Base-by-base conservation (phyloP, 2,888 invertebrate species). In the Coremacera marginata region DNA sequence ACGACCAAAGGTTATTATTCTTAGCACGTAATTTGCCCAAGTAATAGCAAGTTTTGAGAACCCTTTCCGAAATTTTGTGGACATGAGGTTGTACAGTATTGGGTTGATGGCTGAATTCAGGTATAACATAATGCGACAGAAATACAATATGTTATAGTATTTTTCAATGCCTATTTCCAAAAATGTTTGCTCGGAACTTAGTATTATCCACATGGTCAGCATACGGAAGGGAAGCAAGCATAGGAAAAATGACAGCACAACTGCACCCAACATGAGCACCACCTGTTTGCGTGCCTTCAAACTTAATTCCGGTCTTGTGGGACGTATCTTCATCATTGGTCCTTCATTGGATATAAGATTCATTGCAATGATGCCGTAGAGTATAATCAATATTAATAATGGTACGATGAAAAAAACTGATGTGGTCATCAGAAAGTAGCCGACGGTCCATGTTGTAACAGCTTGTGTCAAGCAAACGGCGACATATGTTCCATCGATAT, bases 101-200 rank as follows among this genome's bases (percentile, higher is more conserved):
- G 97, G 97, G 89, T 97, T 97, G 82, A 96, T 92, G 57, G 96
- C 96, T 4, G 96, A 96, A 89, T 97, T 97, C 79, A 96, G 91
- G 85, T 96, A 97, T 73, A 95, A 90, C 94, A 97, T 95, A 70
- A 96, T 93, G 81, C 97, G 92, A 80, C 95, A 94, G 87, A 96
- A 95, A 88, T 95, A 95, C 49, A 97, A 89, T 70, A 97, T 91
- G 85, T 94, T 95, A 87, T 95, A 95, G 90, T 95, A 96, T 77
- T 92, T 93, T 82, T 96, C 95, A 27, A 94, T 90, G 55, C 95
- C 95, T 19, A 97, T 90, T 71, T 92, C 91, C 62, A 92, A 90
- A 55, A 95, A 90, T 34, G 92, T 90, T 82, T 94, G 94, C 22
- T 93, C 91, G 0, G 95, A 93, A 22, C 94, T 93, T 63, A 95